Evolutionary conservation across 2,113 vertebrate genomes (phyloP).

Genomic region (Corvus moneduloides): DNA sequence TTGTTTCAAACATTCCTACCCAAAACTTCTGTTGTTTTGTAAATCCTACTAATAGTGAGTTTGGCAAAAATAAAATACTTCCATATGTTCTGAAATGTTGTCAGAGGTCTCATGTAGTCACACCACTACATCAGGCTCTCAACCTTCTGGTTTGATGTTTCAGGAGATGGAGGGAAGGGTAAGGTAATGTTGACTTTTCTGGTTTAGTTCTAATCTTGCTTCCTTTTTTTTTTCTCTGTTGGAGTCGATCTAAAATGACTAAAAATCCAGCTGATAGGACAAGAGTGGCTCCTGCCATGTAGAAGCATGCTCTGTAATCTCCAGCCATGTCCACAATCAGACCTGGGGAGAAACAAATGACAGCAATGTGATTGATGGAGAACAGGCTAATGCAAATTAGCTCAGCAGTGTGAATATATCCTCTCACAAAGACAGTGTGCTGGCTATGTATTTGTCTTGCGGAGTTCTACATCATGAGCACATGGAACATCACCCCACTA

Average conservation of each 20-base stretch:
- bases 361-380: background rate
- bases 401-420: background rate
- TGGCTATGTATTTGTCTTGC: background rate
- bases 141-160: background rate
- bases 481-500: background rate
- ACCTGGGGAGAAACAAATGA: slow-evolving; percentile 29
- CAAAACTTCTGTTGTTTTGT: background rate
- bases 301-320: slow-evolving; percentile 52
- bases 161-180: background rate
- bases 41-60: background rate
- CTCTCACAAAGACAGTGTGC: background rate
- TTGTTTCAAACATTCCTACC: background rate
- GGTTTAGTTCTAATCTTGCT: background rate
- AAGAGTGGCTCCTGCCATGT: slow-evolving; percentile 50
- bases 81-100: background rate
- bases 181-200: background rate
- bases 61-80: background rate
- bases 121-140: background rate
- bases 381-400: background rate
- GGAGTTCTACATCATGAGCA: background rate
- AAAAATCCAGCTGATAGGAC: slow-evolving; percentile 37
- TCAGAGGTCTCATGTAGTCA: background rate
- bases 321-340: slow-evolving; percentile 32
- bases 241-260: slow-evolving; percentile 26
- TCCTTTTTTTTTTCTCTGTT: slow-evolving; percentile 20